phyloP scores from a whole-genome alignment of 2,113 vertebrate genomes.

The Excalfactoria chinensis region DNA sequence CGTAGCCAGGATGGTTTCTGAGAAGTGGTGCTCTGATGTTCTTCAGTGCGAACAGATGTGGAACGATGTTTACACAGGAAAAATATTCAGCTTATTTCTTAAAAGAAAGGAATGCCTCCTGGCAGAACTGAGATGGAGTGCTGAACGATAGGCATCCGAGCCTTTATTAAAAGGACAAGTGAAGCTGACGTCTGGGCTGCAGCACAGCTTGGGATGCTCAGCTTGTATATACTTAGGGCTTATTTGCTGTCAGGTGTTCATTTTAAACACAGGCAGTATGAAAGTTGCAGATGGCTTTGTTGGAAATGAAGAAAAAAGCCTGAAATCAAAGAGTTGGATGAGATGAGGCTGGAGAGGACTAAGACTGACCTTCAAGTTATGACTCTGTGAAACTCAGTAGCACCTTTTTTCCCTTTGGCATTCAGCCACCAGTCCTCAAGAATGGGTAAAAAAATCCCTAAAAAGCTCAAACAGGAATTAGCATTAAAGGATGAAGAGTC shows the following conservation, averaged over 20 bases:
- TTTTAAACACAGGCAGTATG: constrained; percentile 14
- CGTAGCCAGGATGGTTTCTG: background rate
- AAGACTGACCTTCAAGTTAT: background rate
- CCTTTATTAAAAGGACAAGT: constrained; percentile 28
- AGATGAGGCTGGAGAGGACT: background rate
- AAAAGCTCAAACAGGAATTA: constrained; percentile 46
- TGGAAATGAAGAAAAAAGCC: fast-evolving
- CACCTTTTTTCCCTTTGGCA: background rate
- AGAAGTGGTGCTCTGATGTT: constrained; percentile 47
- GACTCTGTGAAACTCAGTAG: background rate
- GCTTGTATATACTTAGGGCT: background rate
- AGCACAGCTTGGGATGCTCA: background rate
- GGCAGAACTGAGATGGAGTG: constrained; percentile 8
- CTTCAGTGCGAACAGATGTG: constrained; percentile 47
- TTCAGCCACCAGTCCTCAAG: background rate
- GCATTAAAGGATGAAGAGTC: background rate
- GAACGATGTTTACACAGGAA: constrained; percentile 28
- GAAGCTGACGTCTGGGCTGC: background rate
- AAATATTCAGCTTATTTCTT: constrained; percentile 9
- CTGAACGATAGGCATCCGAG: background rate
- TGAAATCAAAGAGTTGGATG: background rate
- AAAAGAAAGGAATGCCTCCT: constrained; percentile 34
- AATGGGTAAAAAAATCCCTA: background rate
- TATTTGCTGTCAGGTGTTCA: background rate
- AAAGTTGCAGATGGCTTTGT: background rate